These are phyloP conservation scores for Sitophilus oryzae DNA, from an alignment of 1,140 invertebrate species.

Conservation along the genomic window DNA sequence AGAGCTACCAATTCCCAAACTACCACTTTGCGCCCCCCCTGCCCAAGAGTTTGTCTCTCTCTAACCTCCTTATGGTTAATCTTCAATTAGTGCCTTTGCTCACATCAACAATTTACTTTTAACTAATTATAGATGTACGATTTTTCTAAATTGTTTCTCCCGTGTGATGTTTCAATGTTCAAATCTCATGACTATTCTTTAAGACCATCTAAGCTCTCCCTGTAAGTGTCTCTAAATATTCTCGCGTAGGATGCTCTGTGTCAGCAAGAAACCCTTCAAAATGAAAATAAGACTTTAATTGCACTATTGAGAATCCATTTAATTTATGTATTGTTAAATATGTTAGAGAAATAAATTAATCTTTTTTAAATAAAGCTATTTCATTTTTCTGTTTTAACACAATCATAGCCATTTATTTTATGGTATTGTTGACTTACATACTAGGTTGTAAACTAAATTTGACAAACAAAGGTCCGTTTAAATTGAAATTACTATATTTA, in stretches of 20 bases:
- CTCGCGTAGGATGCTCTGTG: conserved; percentile 9
- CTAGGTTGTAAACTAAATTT: not conserved
- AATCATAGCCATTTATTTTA: not conserved
- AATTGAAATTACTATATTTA: no score
- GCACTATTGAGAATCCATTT: conserved; percentile 20
- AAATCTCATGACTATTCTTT: not conserved
- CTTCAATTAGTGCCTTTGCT: conserved; percentile 47
- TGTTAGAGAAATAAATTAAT: conserved; percentile 25
- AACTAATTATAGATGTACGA: conserved; percentile 14
- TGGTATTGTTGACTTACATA: not conserved
- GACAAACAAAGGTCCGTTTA: not conserved
- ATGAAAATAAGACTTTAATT: conserved; percentile 26
- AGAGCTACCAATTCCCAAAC: conserved; percentile 49
- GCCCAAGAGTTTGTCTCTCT: conserved; percentile 44
- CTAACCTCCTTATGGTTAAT: conserved; percentile 43
- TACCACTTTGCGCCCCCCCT: conserved; percentile 42
- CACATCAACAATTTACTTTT: conserved; percentile 36
- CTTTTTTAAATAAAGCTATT: conserved; percentile 14
- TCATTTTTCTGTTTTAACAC: not conserved
- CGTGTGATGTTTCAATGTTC: conserved; percentile 12
- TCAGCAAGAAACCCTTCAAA: conserved; percentile 11
- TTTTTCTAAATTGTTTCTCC: conserved; percentile 1
- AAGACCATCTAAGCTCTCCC: conserved; percentile 2
- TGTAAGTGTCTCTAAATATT: conserved; percentile 11
- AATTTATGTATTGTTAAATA: conserved; percentile 25